A percentile compares a stretch with the other conserved stretches of the same genome.
Conservation (phyloP, 2,888 invertebrate species). For the Branchipolynoe longqiensis region DNA sequence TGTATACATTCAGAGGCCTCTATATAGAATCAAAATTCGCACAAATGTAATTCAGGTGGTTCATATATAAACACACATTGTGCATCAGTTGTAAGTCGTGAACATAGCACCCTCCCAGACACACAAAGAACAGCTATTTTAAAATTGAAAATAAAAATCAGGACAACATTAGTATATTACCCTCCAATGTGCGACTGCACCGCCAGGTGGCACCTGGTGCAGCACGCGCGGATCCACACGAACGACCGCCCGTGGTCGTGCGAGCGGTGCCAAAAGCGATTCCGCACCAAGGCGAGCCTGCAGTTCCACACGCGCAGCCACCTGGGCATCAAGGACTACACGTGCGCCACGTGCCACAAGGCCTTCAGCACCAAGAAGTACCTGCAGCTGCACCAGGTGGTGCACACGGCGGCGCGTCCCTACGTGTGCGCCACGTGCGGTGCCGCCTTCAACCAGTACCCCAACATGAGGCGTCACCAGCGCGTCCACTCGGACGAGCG, state of each 20-base stretch:
- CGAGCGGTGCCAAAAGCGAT: slow-evolving; percentile 58
- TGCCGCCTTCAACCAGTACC: slow-evolving; percentile 63
- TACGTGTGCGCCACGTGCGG: slow-evolving; percentile 61
- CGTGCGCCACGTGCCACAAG: slow-evolving; percentile 60
- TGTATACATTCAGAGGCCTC: no score
- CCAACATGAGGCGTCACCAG: slow-evolving; percentile 64
- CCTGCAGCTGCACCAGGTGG: slow-evolving; percentile 62
- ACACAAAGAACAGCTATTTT: no score
- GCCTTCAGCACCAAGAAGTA: slow-evolving; percentile 64
- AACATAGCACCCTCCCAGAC: no score
- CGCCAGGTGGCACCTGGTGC: slow-evolving; percentile 62
- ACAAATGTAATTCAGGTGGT: no score
- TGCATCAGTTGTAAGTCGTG: no score
- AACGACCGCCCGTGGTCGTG: slow-evolving; percentile 62
- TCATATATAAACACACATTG: no score
- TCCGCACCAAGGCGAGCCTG: slow-evolving; percentile 63
- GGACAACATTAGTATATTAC: no score
- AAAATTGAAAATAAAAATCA: no score
- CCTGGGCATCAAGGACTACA: slow-evolving; percentile 64
- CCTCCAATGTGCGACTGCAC: no score
- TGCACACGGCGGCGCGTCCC: slow-evolving; percentile 63
- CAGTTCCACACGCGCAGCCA: slow-evolving; percentile 62
- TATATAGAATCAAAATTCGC: no score
- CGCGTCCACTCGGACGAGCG: slow-evolving; percentile 62
- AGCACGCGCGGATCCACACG: slow-evolving; percentile 63